Percentiles rank a stretch among this genome's conserved stretches.
Conservation (phyloP, 2,797 vertebrate genomes). For the Helicolenus hilgendorfi region DNA sequence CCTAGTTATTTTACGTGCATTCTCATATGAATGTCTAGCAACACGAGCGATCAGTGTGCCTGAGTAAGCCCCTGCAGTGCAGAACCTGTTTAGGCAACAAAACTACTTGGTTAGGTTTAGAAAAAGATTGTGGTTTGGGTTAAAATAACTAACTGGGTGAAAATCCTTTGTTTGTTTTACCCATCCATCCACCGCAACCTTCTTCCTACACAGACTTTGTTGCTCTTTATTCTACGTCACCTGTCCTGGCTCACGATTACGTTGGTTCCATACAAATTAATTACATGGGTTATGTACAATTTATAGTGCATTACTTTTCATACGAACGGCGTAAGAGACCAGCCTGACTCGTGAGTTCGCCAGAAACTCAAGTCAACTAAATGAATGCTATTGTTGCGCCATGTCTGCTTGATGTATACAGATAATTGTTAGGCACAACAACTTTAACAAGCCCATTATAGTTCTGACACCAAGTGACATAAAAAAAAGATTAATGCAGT, state of each 20-base stretch:
- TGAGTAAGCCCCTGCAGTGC: too few relatives aligned
- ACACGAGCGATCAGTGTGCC: not conserved
- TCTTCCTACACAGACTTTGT: not conserved
- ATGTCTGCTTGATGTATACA: not conserved
- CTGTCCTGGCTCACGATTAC: not conserved
- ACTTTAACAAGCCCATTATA: not conserved
- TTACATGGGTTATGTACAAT: rapidly evolving
- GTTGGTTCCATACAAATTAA: not conserved
- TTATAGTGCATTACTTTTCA: not conserved
- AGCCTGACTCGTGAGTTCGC: not conserved
- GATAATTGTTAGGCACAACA: not conserved
- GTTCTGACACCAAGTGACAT: not conserved
- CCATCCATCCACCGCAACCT: not conserved
- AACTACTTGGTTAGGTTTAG: not conserved
- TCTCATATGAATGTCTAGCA: not conserved
- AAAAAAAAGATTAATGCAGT: not conserved
- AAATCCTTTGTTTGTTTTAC: not conserved
- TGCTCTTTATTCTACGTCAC: not conserved
- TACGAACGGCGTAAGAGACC: too few relatives aligned
- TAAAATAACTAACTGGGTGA: not conserved
- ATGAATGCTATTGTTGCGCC: not conserved
- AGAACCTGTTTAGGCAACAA: not conserved
- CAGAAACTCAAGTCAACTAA: not conserved
- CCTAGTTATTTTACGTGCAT: too few relatives aligned
- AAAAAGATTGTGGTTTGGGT: not conserved